These are phyloP conservation scores for Drosophila sechellia DNA, from an alignment of 1,140 invertebrate species.

Conservation along the genomic window DNA sequence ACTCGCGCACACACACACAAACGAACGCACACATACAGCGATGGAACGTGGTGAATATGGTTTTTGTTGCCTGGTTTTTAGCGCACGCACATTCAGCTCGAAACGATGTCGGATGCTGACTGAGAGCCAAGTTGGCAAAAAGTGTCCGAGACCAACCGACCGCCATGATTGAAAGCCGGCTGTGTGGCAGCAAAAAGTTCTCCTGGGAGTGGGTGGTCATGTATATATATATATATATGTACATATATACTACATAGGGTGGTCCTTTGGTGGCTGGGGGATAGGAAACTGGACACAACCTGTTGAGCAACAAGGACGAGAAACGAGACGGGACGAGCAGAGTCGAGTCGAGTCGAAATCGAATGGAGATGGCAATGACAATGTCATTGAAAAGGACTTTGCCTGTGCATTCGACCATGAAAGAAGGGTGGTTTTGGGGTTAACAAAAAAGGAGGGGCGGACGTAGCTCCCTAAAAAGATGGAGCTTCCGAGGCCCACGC, in stretches of 20 bases:
- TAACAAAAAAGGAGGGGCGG: background rate
- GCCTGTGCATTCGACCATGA: constrained; percentile 47
- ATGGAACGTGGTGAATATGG: constrained; percentile 32
- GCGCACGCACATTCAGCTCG: constrained; percentile 66
- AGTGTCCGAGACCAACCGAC: constrained; percentile 31
- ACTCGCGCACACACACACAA: background rate
- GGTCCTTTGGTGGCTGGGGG: background rate
- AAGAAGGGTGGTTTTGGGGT: constrained; percentile 20
- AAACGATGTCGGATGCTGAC: constrained; percentile 65
- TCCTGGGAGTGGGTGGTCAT: background rate
- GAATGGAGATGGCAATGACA: constrained; percentile 49
- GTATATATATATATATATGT: too few relatives aligned
- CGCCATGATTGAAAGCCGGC: constrained; percentile 51
- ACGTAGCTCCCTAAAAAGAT: background rate
- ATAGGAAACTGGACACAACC: constrained; percentile 54
- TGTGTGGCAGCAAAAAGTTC: constrained; percentile 26
- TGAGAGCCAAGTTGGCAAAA: constrained; percentile 59
- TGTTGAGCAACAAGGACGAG: constrained; percentile 57
- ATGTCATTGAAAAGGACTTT: constrained; percentile 68
- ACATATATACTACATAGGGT: background rate
- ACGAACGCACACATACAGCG: constrained; percentile 8
- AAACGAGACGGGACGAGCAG: constrained; percentile 9
- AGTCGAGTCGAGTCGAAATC: constrained; percentile 7
- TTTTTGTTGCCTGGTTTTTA: constrained; percentile 27
- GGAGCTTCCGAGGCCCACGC: background rate